Evolutionary conservation across 2,113 vertebrate genomes (phyloP), one percentile per base, ranked within the genome.

Genomic region (Syngnathoides biaculeatus): DNA sequence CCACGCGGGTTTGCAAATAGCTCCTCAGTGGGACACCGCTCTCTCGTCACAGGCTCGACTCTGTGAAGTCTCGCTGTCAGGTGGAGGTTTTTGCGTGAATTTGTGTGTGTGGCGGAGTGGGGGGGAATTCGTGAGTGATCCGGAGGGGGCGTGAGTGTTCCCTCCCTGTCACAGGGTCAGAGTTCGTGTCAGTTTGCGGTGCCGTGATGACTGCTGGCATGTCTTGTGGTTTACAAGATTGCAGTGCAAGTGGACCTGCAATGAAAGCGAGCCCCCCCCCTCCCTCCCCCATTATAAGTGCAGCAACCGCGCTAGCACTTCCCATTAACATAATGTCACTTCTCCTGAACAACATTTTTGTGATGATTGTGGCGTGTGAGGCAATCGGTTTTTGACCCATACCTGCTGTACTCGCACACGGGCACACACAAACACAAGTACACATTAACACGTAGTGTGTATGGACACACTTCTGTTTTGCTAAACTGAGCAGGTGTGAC

Each of bases 21-120:
- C 82, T 72, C 79, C 43, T 70, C 73, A 30, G 80, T 38, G 68
- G 68, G 69, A 87, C 79, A 86, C 89, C 89, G 84, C 61, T 90
- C 86, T 86, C 35, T 72, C 69, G 81, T 80, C 59, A 62, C 6
- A n/a, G 73, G 73, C 78, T 77, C 74, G 79, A 76, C 68, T 63
- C 74, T 77, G 80, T 81, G 79, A 84, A 84, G 78, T 78, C 66
- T 70, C 72, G 50, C 83, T 86, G 87, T 91, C 90, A 90, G 75
- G 8, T 71, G 55, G 67, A 24, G 75, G 64, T 63, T 71, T 74
- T 68, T 39, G 68, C 71, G 69, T 60, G 67, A 68, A 22, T 48
- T 58, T 30, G 30, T 9, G 24, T 45, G 17, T 48, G 62, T n/a
- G 40, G 24, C n/a, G n/a, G n/a, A n/a, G n/a, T n/a, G n/a, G n/a